Conservation (phyloP, 2,888 invertebrate genomes). For the Cephus pygmeus region DNA sequence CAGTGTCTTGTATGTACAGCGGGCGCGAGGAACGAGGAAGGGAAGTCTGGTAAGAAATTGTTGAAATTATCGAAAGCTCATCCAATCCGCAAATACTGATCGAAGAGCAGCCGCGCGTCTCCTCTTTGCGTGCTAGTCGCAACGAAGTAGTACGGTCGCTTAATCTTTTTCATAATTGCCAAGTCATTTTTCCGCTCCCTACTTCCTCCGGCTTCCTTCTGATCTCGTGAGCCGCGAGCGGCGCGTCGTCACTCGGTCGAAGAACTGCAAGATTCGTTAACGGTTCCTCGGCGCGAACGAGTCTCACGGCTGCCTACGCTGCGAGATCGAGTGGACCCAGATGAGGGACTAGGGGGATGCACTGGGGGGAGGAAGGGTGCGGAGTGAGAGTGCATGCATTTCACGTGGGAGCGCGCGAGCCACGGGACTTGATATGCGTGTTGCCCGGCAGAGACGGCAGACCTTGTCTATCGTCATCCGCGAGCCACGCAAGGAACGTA, state of each 20-base stretch:
- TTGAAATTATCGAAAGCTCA: background rate
- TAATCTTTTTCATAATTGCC: too few relatives aligned
- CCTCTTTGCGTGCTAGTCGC: background rate
- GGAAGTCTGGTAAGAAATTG: background rate
- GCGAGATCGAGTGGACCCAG: too few relatives aligned
- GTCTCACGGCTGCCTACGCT: slow-evolving; percentile 4
- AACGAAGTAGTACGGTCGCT: too few relatives aligned
- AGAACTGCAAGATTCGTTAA: slow-evolving; percentile 58
- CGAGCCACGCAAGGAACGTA: slow-evolving; percentile 50
- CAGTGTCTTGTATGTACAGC: too few relatives aligned
- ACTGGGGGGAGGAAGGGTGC: too few relatives aligned
- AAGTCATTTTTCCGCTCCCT: slow-evolving; percentile 13
- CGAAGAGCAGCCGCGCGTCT: background rate
- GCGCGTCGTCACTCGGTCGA: slow-evolving; percentile 32
- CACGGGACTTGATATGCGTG: slow-evolving; percentile 47
- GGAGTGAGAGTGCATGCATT: too few relatives aligned
- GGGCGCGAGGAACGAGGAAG: background rate
- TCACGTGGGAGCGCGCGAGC: background rate
- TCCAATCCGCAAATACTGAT: background rate
- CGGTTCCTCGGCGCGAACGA: slow-evolving; percentile 52
- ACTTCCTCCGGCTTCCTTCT: slow-evolving; percentile 8
- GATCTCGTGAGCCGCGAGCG: slow-evolving; percentile 11
- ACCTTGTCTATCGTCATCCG: slow-evolving; percentile 57
- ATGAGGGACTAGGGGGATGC: too few relatives aligned
- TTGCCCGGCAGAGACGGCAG: slow-evolving; percentile 46